These are phyloP conservation scores for Neotragus pygmaeus DNA, from an alignment of 2,113 vertebrate genomes.

Conservation along the genomic window DNA sequence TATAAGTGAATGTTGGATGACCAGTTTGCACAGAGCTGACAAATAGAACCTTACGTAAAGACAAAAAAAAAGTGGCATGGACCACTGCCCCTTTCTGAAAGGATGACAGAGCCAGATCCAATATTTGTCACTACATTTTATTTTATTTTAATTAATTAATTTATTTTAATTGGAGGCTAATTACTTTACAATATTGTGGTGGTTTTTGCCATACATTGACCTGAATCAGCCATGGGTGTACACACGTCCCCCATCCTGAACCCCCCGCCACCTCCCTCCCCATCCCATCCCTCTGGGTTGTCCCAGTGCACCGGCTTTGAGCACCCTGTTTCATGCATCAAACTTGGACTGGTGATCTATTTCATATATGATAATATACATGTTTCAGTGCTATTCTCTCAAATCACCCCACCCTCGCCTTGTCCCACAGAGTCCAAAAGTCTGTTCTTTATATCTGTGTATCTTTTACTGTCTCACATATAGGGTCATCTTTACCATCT, in stretches of 20 bases:
- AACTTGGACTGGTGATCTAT: background rate
- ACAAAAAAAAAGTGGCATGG: background rate
- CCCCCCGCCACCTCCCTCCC: too few relatives aligned
- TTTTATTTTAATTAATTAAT: fast-evolving
- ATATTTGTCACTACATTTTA: background rate
- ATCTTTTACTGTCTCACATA: too few relatives aligned
- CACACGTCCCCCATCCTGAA: background rate
- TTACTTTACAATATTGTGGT: background rate
- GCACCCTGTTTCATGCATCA: background rate
- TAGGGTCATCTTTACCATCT: too few relatives aligned
- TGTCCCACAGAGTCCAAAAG: too few relatives aligned
- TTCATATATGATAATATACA: background rate
- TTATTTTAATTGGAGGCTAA: background rate
- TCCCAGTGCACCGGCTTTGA: background rate
- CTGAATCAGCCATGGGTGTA: background rate
- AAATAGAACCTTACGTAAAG: background rate
- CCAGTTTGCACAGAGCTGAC: background rate
- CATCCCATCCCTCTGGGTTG: background rate
- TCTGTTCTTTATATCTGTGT: too few relatives aligned
- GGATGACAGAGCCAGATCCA: background rate
- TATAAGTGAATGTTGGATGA: background rate
- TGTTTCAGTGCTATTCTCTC: background rate
- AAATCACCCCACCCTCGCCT: too few relatives aligned
- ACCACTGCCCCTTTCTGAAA: background rate
- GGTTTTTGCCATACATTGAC: background rate